Base-by-base conservation (phyloP, 2,888 invertebrate genomes). In the Ceraclea dissimilis region DNA sequence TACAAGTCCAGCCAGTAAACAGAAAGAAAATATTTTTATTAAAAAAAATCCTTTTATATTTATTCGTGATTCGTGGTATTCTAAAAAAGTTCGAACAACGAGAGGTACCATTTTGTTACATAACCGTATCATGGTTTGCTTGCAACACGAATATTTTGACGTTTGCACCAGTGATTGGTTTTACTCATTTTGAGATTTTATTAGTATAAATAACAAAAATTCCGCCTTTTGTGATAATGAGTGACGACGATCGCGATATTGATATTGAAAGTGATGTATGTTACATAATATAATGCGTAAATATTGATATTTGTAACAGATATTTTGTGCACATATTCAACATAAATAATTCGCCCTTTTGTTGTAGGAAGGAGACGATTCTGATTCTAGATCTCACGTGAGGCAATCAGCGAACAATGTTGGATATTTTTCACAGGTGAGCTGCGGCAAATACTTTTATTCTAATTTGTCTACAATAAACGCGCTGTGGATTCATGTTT, bases 251-350 rank as follows among this genome's bases (percentile, higher is more conserved):
- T 74, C 83, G 91, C 68, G 93, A 94, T 74, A 90, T 93, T 73
- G 94, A 94, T 74, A 89, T 93, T 69, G 93, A 93, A 79, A 94
- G 93, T 80, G 93, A 93, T 79, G 93, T 93, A 81, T 84, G 90
- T 84, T 4, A 47, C 26, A 26, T 26, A 6, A 67, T 68, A 49
- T 48, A 54, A 57, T 65, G n/a, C 44, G 16, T 26, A 8, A 52
- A 20, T 21, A 48, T 39, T 19, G 17, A 33, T 54, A 49, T 49
- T 49, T 54, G 49, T 47, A 33, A 39, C 49, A n/a, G n/a, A 11
- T 49, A 17, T 54, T 47, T 16, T 49, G 39, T 39, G 31, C n/a
- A 26, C 26, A 26, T 26, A 10, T 26, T 26, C 10, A 26, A 6
- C 4, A 26, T 26, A 39, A 39, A 39, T 8, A 8, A 39, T n/a